Evolutionary conservation across 1,140 invertebrate genomes (phyloP), one percentile per base, ranked within the genome.

Genomic region (Psix sp.): DNA sequence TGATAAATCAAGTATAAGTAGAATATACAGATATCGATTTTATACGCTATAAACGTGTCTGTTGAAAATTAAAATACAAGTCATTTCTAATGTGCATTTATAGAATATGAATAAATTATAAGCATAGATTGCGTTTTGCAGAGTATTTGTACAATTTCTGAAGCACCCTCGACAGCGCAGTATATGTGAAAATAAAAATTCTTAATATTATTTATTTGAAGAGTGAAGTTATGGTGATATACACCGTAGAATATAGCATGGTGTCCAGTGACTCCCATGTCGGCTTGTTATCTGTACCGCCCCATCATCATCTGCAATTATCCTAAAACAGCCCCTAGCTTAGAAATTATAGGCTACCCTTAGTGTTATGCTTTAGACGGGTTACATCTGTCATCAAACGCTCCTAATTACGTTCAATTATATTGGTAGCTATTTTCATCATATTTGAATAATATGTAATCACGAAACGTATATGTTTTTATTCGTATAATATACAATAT

Each of bases 281-380:
- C 80, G 84, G 84, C 85, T 87, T 84, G 85, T 87, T 87, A 87
- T 85, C 83, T 82, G 81, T 56, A 82, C 80, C 82, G 81, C 84
- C 84, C 82, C 80, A 80, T 83, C 85, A 84, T 87, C 86, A 87
- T 86, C 84, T 82, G 83, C 84, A 87, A 87, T 87, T 87, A 87
- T 83, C 83, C 84, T 79, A 85, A 86, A 85, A 86, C 83, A 86
- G 80, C 82, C 83, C 82, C 80, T 83, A 84, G 81, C 84, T 86
- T 85, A 86, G 84, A 87, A 87, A 87, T 87, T 87, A 87, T 86
- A 87, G 85, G 77, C 80, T 80, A 78, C 57, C 70, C 77, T 57
- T 63, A 52, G 56, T 66, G 74, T 72, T 76, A 71, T 76, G 67
- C 67, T 67, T 71, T 76, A 59, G 60, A 66, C 56, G 76, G 62